Evolutionary conservation across 2,888 invertebrate species (phyloP).

Genomic region (Bruchidius siliquastri): DNA sequence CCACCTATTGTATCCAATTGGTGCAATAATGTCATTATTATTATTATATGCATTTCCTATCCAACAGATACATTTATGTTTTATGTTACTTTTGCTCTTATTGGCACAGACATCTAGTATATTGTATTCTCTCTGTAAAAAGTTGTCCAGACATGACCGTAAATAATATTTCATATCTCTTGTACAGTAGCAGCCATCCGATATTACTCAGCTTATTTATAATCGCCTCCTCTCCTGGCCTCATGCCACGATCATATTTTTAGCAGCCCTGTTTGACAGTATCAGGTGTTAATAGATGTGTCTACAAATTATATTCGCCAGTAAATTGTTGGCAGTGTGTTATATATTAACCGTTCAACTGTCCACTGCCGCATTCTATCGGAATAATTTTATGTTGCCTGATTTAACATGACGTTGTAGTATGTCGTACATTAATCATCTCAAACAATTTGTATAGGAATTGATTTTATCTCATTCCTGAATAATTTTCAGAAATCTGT

Average conservation of each 20-base stretch:
- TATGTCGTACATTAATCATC: no score
- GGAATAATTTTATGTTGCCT: no score
- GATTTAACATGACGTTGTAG: no score
- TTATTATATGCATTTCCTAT: no score
- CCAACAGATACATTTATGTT: no score
- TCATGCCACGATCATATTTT: not conserved
- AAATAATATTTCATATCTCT: not conserved
- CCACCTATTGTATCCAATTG: no score
- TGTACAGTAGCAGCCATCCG: not conserved
- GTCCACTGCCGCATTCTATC: not conserved
- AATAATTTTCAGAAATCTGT: no score
- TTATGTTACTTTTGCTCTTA: no score
- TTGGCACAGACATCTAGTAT: not conserved
- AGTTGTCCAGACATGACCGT: not conserved
- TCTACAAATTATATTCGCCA: not conserved
- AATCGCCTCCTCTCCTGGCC: not conserved
- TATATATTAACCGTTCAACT: not conserved
- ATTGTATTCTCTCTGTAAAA: not conserved
- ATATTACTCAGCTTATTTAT: not conserved
- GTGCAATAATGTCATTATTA: no score
- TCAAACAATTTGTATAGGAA: no score
- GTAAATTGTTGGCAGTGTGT: not conserved
- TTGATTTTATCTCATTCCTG: no score
- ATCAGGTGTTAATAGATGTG: not conserved
- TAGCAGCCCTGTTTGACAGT: not conserved